Percentiles rank a stretch among this genome's conserved stretches.
Conservation (phyloP, 2,113 vertebrate genomes). For the Pyrgilauda ruficollis region DNA sequence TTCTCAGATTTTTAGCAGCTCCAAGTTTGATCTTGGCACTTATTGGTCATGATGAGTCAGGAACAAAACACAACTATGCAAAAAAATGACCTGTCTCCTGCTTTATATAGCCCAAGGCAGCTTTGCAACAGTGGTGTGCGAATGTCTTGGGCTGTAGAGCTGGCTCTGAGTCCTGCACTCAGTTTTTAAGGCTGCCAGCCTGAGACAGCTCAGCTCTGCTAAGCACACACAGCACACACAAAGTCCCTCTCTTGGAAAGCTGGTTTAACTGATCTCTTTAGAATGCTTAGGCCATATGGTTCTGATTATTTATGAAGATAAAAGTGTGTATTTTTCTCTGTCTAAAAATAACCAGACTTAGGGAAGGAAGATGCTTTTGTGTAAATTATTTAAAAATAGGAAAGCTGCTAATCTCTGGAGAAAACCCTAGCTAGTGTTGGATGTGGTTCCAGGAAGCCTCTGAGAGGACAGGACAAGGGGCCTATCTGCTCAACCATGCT, state of each 20-base stretch:
- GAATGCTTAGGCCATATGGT: conserved; percentile 39
- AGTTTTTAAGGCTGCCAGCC: background rate
- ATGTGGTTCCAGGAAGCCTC: accelerated
- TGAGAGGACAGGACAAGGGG: background rate
- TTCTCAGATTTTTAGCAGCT: background rate
- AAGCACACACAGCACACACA: background rate
- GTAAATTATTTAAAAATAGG: conserved; percentile 41
- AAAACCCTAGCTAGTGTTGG: background rate
- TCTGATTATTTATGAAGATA: conserved; percentile 60
- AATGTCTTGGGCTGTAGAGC: background rate
- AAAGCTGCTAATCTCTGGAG: conserved; percentile 38
- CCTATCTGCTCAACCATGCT: background rate
- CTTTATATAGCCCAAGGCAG: background rate
- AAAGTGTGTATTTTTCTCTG: conserved; percentile 10
- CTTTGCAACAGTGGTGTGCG: background rate
- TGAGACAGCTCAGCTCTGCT: background rate
- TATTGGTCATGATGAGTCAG: background rate
- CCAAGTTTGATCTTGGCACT: background rate
- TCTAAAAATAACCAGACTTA: conserved; percentile 26
- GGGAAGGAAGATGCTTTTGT: conserved; percentile 29
- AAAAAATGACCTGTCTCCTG: background rate
- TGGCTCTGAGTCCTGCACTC: background rate
- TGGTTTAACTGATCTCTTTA: conserved; percentile 8
- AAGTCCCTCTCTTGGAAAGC: background rate
- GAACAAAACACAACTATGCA: background rate